A percentile compares a stretch with the other conserved stretches of the same genome.
Evolutionary conservation across 2,113 vertebrate genomes (phyloP).

Genomic region (Naja naja): DNA sequence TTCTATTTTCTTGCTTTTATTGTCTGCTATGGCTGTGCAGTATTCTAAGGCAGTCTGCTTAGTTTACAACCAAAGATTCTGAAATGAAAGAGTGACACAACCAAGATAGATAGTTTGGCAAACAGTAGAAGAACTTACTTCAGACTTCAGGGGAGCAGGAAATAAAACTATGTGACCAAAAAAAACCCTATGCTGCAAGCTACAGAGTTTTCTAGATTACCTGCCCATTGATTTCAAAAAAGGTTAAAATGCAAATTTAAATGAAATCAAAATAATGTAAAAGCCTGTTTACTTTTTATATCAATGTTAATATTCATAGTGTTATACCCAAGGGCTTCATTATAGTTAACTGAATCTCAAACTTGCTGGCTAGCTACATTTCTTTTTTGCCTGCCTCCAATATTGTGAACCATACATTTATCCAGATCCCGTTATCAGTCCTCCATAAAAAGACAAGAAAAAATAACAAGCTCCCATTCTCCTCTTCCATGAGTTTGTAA

Average conservation of each 20-base stretch:
- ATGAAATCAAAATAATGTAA: background rate
- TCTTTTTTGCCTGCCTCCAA: background rate
- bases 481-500: background rate
- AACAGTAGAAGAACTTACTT: background rate
- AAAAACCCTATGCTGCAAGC: background rate
- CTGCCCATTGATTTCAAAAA: background rate
- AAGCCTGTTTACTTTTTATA: background rate
- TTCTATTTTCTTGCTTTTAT: background rate
- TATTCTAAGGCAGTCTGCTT: background rate
- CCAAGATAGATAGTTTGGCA: background rate
- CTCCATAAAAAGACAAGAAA: background rate
- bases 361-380: background rate
- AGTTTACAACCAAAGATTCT: background rate
- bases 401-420: background rate
- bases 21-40: background rate
- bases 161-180: background rate
- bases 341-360: background rate
- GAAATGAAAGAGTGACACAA: background rate
- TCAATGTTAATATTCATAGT: background rate
- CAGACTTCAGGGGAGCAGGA: background rate
- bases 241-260: background rate
- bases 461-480: background rate
- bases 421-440: background rate
- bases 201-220: background rate
- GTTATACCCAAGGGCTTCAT: background rate